phyloP scores from a whole-genome alignment of 2,888 invertebrate species.

The Lymantria monacha region DNA sequence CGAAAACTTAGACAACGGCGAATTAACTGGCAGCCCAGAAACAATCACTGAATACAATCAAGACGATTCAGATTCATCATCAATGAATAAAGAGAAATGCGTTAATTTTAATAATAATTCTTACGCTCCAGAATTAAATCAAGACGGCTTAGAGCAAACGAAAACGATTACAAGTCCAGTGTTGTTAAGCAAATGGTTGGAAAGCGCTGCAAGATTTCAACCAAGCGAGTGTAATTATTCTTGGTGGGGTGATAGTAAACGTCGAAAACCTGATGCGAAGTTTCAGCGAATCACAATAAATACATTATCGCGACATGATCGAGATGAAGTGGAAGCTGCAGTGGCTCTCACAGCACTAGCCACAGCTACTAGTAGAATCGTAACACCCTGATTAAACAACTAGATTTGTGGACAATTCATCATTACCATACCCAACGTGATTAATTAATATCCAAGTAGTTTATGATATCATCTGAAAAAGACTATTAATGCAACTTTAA shows the following conservation, averaged over 20 bases:
- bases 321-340: slow-evolving; percentile 89
- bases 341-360: slow-evolving; percentile 88
- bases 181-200: slow-evolving; percentile 88
- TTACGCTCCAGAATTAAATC: slow-evolving; percentile 45
- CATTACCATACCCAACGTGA: not conserved
- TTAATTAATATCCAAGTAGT: not conserved
- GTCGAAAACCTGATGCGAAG: slow-evolving; percentile 55
- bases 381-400: slow-evolving; percentile 39
- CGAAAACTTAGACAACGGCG: slow-evolving; percentile 50
- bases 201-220: slow-evolving; percentile 88
- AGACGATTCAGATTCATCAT: slow-evolving; percentile 59
- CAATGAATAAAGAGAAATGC: slow-evolving; percentile 53
- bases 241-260: slow-evolving; percentile 81
- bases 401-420: not conserved
- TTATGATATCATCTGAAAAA: no score
- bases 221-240: slow-evolving; percentile 88
- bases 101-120: slow-evolving; percentile 65
- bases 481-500: no score
- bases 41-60: slow-evolving; percentile 47
- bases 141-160: slow-evolving; percentile 35
- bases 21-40: slow-evolving; percentile 54
- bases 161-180: slow-evolving; percentile 78
- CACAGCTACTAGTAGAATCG: slow-evolving; percentile 59
- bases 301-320: slow-evolving; percentile 76
- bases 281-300: slow-evolving; percentile 50